Percentiles rank a stretch among this genome's conserved stretches.
Evolutionary conservation across 2,113 vertebrate genomes (phyloP).

Genomic region (Cebidichthys violaceus): DNA sequence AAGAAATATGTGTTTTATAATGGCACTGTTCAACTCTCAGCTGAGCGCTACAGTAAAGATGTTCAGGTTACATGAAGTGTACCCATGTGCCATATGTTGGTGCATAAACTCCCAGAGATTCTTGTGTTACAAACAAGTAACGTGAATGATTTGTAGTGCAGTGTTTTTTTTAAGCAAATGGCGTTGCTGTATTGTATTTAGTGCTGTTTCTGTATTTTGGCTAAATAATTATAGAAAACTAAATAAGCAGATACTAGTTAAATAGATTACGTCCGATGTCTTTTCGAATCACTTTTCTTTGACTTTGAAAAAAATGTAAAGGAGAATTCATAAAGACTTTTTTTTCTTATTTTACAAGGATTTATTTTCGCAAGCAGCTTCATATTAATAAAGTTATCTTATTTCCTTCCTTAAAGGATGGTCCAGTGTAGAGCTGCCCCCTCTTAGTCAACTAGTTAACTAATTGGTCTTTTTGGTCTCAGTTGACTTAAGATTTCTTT

Average conservation of each 20-base stretch:
- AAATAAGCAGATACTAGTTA: not conserved
- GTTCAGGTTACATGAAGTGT: slow-evolving; percentile 14
- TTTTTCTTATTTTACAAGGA: not conserved
- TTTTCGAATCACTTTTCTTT: not conserved
- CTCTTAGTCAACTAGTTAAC: too few species aligned
- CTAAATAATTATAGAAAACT: not conserved
- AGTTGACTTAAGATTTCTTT: too few species aligned
- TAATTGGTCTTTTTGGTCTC: too few species aligned
- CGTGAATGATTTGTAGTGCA: not conserved
- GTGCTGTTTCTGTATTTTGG: not conserved
- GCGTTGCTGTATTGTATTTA: not conserved
- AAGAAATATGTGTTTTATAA: slow-evolving; percentile 43
- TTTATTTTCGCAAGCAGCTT: not conserved
- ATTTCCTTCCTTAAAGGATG: too few species aligned
- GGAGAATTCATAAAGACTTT: too few species aligned
- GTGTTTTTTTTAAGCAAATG: not conserved
- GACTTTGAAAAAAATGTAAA: not conserved
- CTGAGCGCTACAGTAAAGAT: slow-evolving; percentile 12
- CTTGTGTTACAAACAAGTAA: not conserved
- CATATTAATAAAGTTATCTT: not conserved
- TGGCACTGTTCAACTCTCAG: not conserved
- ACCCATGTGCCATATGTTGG: slow-evolving; percentile 19
- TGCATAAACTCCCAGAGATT: not conserved
- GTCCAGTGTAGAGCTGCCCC: too few species aligned
- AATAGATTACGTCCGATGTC: not conserved